A percentile compares a stretch with the other conserved stretches of the same genome.
Conservation (phyloP, 1,140 invertebrate genomes). For the Sipha flava region DNA sequence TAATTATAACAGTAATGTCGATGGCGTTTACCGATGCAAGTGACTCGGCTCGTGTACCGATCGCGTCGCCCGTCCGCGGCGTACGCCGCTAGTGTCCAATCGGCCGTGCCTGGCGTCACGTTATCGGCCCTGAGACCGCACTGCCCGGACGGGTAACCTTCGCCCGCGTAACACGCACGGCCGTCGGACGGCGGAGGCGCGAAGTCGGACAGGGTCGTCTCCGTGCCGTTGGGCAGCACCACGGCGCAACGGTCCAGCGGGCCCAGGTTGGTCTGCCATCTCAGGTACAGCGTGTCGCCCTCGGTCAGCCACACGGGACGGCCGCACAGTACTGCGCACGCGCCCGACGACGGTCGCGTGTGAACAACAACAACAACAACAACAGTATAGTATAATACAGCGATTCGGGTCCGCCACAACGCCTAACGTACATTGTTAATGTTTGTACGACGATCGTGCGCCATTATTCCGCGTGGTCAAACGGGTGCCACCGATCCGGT, state of each 20-base stretch:
- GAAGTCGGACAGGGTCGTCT: background rate
- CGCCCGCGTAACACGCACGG: background rate
- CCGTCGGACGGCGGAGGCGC: background rate
- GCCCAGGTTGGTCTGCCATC: conserved; percentile 8
- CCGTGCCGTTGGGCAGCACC: background rate
- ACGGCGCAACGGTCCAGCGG: background rate
- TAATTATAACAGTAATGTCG: too few relatives aligned
- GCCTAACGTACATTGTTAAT: too few relatives aligned
- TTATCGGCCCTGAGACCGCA: conserved; percentile 4
- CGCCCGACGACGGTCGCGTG: background rate
- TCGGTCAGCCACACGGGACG: conserved; percentile 22
- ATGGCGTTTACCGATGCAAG: conserved; percentile 2
- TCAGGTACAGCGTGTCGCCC: conserved; percentile 22
- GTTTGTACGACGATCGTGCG: too few relatives aligned
- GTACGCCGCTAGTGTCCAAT: background rate
- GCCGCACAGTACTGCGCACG: conserved; percentile 3
- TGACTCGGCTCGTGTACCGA: background rate
- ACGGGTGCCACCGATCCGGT: too few relatives aligned
- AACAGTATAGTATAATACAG: too few relatives aligned
- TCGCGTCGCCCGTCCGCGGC: background rate
- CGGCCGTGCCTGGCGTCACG: background rate
- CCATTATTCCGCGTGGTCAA: too few relatives aligned
- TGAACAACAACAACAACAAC: too few relatives aligned
- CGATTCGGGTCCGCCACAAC: too few relatives aligned
- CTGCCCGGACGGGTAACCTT: conserved; percentile 8